Evolutionary conservation across 1,140 invertebrate genomes (phyloP).

Genomic region (Diorhabda elongata): DNA sequence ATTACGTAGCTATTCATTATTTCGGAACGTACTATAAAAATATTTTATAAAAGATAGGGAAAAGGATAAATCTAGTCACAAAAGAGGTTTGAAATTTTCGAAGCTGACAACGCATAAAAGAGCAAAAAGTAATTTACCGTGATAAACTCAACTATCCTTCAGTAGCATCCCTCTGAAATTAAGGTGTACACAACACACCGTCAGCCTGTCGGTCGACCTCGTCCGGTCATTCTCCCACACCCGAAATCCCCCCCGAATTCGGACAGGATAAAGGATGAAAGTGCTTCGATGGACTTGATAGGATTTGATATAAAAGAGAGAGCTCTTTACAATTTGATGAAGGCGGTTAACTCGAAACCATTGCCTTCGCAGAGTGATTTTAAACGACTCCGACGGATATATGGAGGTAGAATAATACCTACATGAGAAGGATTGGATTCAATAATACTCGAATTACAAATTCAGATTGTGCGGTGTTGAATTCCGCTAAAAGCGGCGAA

Average conservation of each 20-base stretch:
- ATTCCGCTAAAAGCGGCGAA: too few species aligned
- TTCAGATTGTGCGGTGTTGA: slow-evolving; percentile 1
- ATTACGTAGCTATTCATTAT: too few species aligned
- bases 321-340: slow-evolving; percentile 18
- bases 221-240: neutral
- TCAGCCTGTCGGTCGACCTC: slow-evolving; percentile 1
- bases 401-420: neutral
- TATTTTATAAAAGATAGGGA: too few species aligned
- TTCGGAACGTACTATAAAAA: too few species aligned
- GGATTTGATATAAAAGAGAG: slow-evolving; percentile 18
- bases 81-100: neutral
- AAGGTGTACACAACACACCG: slow-evolving; percentile 11
- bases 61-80: neutral
- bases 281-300: slow-evolving; percentile 11
- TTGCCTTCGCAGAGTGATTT: slow-evolving; percentile 12
- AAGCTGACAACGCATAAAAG: neutral
- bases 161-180: slow-evolving; percentile 9
- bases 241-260: slow-evolving; percentile 9
- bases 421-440: slow-evolving; percentile 8
- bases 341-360: slow-evolving; percentile 13
- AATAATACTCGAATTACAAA: slow-evolving; percentile 10
- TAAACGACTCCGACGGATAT: neutral
- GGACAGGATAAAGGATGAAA: slow-evolving; percentile 13
- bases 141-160: slow-evolving; percentile 6
- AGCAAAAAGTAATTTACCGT: slow-evolving; percentile 6